These are phyloP conservation scores for Pomacea canaliculata DNA, from an alignment of 2,888 invertebrate genomes.

Conservation along the genomic window DNA sequence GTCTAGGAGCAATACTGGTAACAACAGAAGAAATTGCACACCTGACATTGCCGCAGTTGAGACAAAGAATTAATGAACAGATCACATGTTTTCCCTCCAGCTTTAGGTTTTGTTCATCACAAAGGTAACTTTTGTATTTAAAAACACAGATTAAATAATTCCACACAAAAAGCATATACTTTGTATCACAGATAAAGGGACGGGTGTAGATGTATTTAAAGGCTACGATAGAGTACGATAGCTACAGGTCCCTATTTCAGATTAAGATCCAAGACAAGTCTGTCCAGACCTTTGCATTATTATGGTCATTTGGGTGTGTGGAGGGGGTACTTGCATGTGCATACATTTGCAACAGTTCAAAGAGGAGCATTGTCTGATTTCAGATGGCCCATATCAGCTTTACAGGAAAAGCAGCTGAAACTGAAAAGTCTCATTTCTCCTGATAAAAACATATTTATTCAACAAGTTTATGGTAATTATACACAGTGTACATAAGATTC, in stretches of 20 bases:
- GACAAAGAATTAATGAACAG: conserved; percentile 16
- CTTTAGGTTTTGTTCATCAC: conserved; percentile 18
- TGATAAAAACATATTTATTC: conserved; percentile 34
- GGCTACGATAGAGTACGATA: no score
- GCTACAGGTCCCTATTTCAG: no score
- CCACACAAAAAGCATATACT: no score
- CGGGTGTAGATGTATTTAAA: no score
- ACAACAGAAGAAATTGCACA: background rate
- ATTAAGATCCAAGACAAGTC: no score
- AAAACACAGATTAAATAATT: no score
- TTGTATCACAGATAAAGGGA: no score
- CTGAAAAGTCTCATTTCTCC: conserved; percentile 35
- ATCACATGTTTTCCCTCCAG: conserved; percentile 11
- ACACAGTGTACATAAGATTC: no score
- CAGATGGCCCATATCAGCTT: conserved; percentile 41
- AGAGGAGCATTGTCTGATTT: conserved; percentile 2
- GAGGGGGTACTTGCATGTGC: no score
- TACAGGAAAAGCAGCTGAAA: conserved; percentile 37
- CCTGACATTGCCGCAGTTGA: conserved; percentile 5
- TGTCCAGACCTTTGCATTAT: no score
- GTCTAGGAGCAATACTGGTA: conserved; percentile 14
- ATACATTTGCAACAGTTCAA: no score
- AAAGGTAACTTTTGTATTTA: conserved; percentile 6
- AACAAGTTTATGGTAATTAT: conserved; percentile 34
- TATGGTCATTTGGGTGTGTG: no score